Percentiles rank a stretch among this genome's conserved stretches.
Evolutionary conservation across 2,888 invertebrate genomes (phyloP).

Genomic region (Cephus nigrinus): DNA sequence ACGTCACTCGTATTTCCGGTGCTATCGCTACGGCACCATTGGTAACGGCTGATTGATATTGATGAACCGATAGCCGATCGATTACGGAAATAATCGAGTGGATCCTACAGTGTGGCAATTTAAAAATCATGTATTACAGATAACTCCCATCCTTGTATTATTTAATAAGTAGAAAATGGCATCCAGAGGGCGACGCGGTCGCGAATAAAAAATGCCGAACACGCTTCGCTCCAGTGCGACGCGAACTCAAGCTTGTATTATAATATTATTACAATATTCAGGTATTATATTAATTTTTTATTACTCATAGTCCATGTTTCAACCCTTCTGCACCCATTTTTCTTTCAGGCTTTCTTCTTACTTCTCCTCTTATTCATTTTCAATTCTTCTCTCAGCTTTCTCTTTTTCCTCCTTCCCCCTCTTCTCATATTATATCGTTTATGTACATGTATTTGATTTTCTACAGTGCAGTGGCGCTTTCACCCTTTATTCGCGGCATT

Average conservation of each 20-base stretch:
- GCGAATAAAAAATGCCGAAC: neutral
- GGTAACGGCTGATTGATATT: neutral
- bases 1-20: neutral
- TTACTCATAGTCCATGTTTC: slow-evolving; percentile 20
- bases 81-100: neutral
- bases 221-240: neutral
- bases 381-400: neutral
- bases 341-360: neutral
- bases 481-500: slow-evolving; percentile 4
- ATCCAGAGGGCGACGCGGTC: neutral
- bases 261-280: slow-evolving; percentile 27
- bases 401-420: slow-evolving; percentile 10
- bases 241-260: slow-evolving; percentile 1
- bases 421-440: slow-evolving; percentile 29
- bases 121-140: neutral
- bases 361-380: neutral
- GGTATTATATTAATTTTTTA: slow-evolving; percentile 34
- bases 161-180: neutral
- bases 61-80: neutral
- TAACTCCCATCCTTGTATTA: neutral
- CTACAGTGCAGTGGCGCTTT: slow-evolving; percentile 28
- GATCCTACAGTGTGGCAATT: neutral
- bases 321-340: neutral
- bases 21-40: neutral
- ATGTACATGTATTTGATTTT: slow-evolving; percentile 36